phyloP scores from a whole-genome alignment of 1,140 invertebrate genomes.

The Paracyclopina nana region DNA sequence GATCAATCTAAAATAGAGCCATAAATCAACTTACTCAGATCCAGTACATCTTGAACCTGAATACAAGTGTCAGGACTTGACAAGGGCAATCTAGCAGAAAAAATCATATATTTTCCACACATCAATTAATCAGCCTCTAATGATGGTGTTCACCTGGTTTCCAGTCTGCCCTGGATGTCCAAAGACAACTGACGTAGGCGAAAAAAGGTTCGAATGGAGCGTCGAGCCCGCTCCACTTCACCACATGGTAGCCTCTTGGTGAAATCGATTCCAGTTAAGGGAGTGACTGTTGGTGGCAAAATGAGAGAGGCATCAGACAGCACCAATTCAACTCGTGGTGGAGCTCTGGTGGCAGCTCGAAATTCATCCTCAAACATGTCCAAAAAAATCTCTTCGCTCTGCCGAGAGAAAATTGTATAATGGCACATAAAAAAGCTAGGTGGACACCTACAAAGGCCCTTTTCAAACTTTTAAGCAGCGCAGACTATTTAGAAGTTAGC shows the following conservation, averaged over 20 bases:
- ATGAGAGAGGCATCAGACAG: slow-evolving; percentile 93
- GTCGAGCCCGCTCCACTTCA: slow-evolving; percentile 77
- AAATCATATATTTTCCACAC: too few relatives aligned
- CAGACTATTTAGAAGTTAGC: too few relatives aligned
- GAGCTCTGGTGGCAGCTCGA: slow-evolving; percentile 40
- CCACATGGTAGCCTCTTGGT: slow-evolving; percentile 84
- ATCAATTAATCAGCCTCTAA: too few relatives aligned
- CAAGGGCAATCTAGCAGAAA: slow-evolving; percentile 80
- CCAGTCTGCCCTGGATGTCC: slow-evolving; percentile 53
- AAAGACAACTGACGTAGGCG: slow-evolving; percentile 64
- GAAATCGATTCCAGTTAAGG: slow-evolving; percentile 87
- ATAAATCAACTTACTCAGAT: slow-evolving; percentile 86
- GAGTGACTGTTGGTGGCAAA: slow-evolving; percentile 84
- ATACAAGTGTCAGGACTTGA: slow-evolving; percentile 71
- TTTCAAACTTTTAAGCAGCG: not conserved
- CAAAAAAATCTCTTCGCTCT: slow-evolving; percentile 91
- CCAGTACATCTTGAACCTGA: slow-evolving; percentile 71
- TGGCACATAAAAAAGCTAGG: too few relatives aligned
- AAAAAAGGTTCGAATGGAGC: slow-evolving; percentile 86
- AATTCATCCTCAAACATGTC: slow-evolving; percentile 98
- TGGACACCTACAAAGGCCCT: not conserved
- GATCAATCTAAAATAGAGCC: too few relatives aligned
- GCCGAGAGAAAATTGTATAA: slow-evolving; percentile 8
- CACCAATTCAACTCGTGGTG: slow-evolving; percentile 73
- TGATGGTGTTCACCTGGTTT: too few relatives aligned